Percentiles rank a stretch among this genome's conserved stretches.
Evolutionary conservation across 2,888 invertebrate species (phyloP).

Genomic region (Parnassius apollo): DNA sequence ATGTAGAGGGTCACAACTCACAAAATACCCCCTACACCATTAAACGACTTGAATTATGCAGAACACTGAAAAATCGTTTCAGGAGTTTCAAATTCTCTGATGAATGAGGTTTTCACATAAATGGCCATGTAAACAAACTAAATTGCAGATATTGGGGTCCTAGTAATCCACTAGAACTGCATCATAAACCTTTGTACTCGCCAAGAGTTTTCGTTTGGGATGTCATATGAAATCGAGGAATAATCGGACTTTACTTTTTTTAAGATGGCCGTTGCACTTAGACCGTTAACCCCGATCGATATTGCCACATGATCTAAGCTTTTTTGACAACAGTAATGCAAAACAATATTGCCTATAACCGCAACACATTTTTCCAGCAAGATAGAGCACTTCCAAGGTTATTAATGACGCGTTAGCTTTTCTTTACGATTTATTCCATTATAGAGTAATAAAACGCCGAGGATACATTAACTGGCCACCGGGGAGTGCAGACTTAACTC

Average conservation of each 20-base stretch:
- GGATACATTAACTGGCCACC: constrained; percentile 8
- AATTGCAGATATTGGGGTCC: constrained; percentile 26
- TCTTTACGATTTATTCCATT: constrained; percentile 33
- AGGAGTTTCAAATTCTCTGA: constrained; percentile 25
- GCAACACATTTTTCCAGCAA: constrained; percentile 11
- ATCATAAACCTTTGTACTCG: constrained; percentile 3
- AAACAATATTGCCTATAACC: background rate
- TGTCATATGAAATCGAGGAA: constrained; percentile 18
- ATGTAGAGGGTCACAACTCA: too few species aligned
- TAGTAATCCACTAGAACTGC: constrained; percentile 28
- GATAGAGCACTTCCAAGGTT: too few species aligned
- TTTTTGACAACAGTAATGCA: too few species aligned
- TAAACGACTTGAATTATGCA: constrained; percentile 30
- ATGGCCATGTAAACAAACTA: constrained; percentile 26
- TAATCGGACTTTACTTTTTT: constrained; percentile 33
- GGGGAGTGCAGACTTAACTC: too few species aligned
- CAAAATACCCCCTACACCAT: too few species aligned
- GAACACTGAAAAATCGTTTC: constrained; percentile 32
- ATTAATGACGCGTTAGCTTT: too few species aligned
- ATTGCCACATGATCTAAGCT: too few species aligned
- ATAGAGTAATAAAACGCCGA: constrained; percentile 35
- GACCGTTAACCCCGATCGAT: constrained; percentile 10
- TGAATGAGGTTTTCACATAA: too few species aligned
- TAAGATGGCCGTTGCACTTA: constrained; percentile 31
- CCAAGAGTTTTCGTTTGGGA: background rate